Base-by-base conservation (phyloP, 2,888 invertebrate species). In the Netelia melanura region DNA sequence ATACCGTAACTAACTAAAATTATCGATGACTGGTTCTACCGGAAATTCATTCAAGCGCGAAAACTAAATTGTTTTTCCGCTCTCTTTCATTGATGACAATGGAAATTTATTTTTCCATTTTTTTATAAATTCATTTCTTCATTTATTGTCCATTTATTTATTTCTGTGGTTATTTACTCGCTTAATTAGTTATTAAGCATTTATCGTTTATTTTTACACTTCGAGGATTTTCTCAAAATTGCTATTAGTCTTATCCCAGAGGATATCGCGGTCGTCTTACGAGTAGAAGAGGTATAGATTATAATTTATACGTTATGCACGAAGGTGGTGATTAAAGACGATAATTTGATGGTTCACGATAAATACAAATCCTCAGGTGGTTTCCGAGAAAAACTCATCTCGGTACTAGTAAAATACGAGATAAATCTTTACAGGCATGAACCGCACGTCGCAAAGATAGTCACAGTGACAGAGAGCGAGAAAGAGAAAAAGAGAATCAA, bases 351-450 rank as follows among this genome's bases (percentile, higher is more conserved):
- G 43, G 38, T 14, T 25, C 56, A 23, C 17, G 71, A 25, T 71
- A 71, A 71, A 56, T 71, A n/a, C 56, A 25, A 54, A 71, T 38
- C 56, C 71, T 10, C 56, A 71, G 71, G 56, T 30, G 21, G 17
- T 71, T 71, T 48, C 17, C 17, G 8, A 54, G 64, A 64, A 75
- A 14, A 21, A 38, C 38, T 14, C 64, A 48, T 75, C 38, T 14
- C 21, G 30, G 38, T 8, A 11, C 17, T 17, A 21, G 17, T 14
- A 48, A 74, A 61, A 64, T 1, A 14, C 54, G 52, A 30, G 21
- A 64, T 43, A 38, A 30, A 75, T 64, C 11, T 38, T 30, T 65
- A 52, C 21, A 21, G 17, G 30, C n/a, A 30, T 54, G 17, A 65
- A 3, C 14, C 0, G 14, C 25, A 30, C 14, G 44, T 14, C 75